Base-by-base conservation (phyloP, 2,797 vertebrate species). In the Lacerta bilineata region DNA sequence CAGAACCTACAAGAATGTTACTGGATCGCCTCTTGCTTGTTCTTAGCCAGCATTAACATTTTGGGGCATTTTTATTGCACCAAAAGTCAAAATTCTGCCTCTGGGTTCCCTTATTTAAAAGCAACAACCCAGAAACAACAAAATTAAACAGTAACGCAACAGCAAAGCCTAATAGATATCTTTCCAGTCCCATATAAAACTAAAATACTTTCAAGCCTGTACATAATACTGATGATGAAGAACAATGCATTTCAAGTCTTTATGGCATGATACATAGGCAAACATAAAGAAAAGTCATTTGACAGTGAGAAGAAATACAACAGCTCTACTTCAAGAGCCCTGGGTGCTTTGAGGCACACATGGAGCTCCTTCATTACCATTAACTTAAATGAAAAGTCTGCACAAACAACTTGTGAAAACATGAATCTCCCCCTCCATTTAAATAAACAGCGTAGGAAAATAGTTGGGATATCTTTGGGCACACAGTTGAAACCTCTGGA, bases 221-320 rank as follows among this genome's bases (percentile, higher is more conserved):
- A 85, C 84, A 13, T 1, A 89, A 91, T 68, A 79, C 89, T 78
- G 81, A 72, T 2, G 78, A 86, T 86, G 61, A 77, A 93, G 81
- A 85, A 90, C 36, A 64, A 81, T 64, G 91, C 83, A 72, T 93
- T 89, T 87, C 50, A 86, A 92, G 80, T 78, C 82, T 77, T 29
- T 77, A 55, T 77, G 69, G 81, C 33, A 85, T n/a, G 9, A 69
- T 88, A 88, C 18, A 6, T 29, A 55, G 80, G 69, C 84, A 91
- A 77, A 88, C 82, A 77, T 2, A 80, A 78, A 88, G 43, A 71
- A 78, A 71, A 78, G 20, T 78, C 27, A 88, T 50, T n/a, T 66
- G 46, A 29, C 33, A 76, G 27, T 83, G 74, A 83, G 64, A 29
- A 36, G 15, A 36, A 74, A 61, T 36, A 76, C 6, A 87, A 33